These are phyloP conservation scores for Podarcis cretensis DNA, from an alignment of 2,113 vertebrate species.

Conservation along the genomic window DNA sequence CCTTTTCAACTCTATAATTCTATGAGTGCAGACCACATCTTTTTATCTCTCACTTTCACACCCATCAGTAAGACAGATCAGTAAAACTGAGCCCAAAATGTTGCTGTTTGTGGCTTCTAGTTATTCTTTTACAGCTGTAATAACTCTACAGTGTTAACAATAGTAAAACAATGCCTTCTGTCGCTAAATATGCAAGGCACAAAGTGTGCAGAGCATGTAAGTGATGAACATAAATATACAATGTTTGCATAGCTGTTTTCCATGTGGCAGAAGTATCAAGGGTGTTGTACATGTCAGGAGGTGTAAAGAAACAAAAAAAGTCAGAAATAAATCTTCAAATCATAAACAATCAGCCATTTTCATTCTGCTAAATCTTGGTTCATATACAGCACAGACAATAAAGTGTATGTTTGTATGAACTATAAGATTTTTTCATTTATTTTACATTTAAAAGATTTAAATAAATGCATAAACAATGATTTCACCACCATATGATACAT, in stretches of 20 bases:
- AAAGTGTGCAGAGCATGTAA: neutral
- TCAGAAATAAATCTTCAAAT: neutral
- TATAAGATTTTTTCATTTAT: neutral
- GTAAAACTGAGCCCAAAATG: neutral
- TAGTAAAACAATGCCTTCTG: neutral
- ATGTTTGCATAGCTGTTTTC: neutral
- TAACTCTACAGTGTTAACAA: neutral
- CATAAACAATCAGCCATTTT: neutral
- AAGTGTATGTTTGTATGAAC: neutral
- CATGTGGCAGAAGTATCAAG: constrained; percentile 25
- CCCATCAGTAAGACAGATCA: neutral
- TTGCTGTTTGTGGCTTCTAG: neutral
- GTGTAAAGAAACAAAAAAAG: rapidly evolving
- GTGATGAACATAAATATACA: neutral
- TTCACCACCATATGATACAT: neutral
- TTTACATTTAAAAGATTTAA: neutral
- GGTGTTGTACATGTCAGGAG: neutral
- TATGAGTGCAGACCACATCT: neutral
- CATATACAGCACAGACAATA: neutral
- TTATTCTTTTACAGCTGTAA: neutral
- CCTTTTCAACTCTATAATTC: no score
- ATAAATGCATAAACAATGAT: neutral
- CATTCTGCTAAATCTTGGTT: neutral
- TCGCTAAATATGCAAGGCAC: neutral
- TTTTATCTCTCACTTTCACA: neutral